Conservation (phyloP, 2,888 invertebrate genomes). For the Drosophila dives region DNA sequence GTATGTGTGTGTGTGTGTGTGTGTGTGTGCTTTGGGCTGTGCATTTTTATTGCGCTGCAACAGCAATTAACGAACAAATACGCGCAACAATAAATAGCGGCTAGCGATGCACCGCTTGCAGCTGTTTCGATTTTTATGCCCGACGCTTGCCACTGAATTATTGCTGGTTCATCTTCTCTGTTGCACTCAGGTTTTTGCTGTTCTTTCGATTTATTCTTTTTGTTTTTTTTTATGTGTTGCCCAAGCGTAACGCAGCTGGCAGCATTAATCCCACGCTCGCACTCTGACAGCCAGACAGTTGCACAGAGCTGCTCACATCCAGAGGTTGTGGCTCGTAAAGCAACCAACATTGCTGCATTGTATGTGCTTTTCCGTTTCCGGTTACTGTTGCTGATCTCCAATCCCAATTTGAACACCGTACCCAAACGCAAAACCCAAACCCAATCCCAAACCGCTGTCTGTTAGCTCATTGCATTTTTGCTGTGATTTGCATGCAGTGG, state of each 20-base stretch:
- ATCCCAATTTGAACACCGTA: slow-evolving; percentile 27
- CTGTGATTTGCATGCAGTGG: slow-evolving; percentile 72
- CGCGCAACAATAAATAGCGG: slow-evolving; percentile 68
- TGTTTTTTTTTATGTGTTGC: slow-evolving; percentile 14
- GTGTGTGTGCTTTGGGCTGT: slow-evolving; percentile 14
- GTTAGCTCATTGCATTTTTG: slow-evolving; percentile 59
- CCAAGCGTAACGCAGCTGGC: slow-evolving; percentile 61
- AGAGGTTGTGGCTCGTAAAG: slow-evolving; percentile 67
- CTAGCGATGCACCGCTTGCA: slow-evolving; percentile 55
- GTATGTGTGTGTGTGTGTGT: neutral
- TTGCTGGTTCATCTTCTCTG: slow-evolving; percentile 70
- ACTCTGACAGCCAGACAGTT: slow-evolving; percentile 8
- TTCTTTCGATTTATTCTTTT: slow-evolving; percentile 6
- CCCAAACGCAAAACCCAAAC: slow-evolving; percentile 16
- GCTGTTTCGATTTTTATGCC: slow-evolving; percentile 74
- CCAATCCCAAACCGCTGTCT: slow-evolving; percentile 28
- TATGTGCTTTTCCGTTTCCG: slow-evolving; percentile 37
- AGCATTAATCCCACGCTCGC: slow-evolving; percentile 65
- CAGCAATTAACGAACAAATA: slow-evolving; percentile 77
- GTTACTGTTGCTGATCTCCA: slow-evolving; percentile 44
- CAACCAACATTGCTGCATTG: slow-evolving; percentile 59
- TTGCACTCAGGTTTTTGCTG: slow-evolving; percentile 20
- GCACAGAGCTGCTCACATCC: slow-evolving; percentile 16
- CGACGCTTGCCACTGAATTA: slow-evolving; percentile 71
- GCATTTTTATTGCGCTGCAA: slow-evolving; percentile 67